A percentile compares a stretch with the other conserved stretches of the same genome.
Evolutionary conservation across 2,797 vertebrate genomes (phyloP).

Genomic region (Esox lucius): DNA sequence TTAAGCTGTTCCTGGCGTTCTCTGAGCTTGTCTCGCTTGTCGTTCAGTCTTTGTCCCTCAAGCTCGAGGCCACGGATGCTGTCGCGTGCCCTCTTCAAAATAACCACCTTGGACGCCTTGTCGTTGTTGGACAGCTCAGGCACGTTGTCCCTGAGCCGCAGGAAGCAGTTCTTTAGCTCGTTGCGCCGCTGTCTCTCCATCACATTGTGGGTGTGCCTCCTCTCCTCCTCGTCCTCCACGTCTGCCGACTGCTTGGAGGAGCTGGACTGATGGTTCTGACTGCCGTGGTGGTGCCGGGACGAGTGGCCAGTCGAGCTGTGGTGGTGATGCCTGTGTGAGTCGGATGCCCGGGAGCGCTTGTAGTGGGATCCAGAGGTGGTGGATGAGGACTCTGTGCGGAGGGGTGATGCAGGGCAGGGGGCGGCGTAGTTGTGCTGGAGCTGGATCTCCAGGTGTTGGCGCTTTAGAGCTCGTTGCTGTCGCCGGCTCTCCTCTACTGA

Average conservation of each 20-base stretch:
- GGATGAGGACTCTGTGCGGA: constrained; percentile 31
- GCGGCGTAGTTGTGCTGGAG: constrained; percentile 83
- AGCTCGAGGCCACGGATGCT: constrained; percentile 72
- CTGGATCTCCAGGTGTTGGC: constrained; percentile 74
- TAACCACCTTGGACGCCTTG: constrained; percentile 82
- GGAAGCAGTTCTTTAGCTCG: constrained; percentile 81
- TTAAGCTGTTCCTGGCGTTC: constrained; percentile 69
- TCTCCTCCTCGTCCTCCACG: constrained; percentile 76
- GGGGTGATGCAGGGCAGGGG: constrained; percentile 72
- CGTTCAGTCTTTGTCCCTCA: constrained; percentile 54
- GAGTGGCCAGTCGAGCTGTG: constrained; percentile 31
- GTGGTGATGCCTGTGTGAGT: constrained; percentile 41
- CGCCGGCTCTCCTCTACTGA: constrained; percentile 26
- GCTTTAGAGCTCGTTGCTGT: constrained; percentile 61
- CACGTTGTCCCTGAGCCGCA: constrained; percentile 75
- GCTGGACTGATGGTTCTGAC: constrained; percentile 25
- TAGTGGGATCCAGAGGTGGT: constrained; percentile 21
- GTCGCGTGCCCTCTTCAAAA: constrained; percentile 78
- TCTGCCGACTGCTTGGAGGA: constrained; percentile 44
- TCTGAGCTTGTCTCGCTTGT: constrained; percentile 58
- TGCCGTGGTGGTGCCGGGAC: background rate
- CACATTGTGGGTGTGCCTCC: constrained; percentile 79
- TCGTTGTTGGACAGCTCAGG: constrained; percentile 79
- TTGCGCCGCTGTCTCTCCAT: constrained; percentile 82
- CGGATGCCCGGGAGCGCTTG: constrained; percentile 62